phyloP scores from a whole-genome alignment of 2,797 vertebrate genomes.

The Danio tinwini region DNA sequence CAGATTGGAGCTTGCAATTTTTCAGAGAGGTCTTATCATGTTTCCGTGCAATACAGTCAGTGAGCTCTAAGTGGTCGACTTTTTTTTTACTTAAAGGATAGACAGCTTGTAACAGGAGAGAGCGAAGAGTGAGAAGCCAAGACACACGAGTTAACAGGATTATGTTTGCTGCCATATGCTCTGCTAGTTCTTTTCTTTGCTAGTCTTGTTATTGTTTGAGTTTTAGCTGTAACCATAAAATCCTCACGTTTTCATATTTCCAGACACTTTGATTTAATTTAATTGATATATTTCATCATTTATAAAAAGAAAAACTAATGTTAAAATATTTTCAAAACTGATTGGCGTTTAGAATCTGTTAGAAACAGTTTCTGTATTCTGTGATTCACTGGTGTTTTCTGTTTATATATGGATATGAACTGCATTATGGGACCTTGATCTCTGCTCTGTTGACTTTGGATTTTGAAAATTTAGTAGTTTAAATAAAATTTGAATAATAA shows the following conservation, averaged over 20 bases:
- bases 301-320: neutral
- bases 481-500: no score
- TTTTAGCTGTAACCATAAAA: neutral
- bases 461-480: no score
- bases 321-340: neutral
- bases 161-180: slow-evolving; percentile 19
- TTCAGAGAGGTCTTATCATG: neutral
- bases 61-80: neutral
- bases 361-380: no score
- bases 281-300: neutral
- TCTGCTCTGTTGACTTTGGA: no score
- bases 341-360: neutral
- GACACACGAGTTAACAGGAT: slow-evolving; percentile 8
- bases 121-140: neutral
- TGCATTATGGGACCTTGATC: no score
- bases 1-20: neutral
- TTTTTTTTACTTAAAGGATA: neutral
- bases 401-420: no score
- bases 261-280: slow-evolving; percentile 12
- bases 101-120: neutral
- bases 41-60: neutral
- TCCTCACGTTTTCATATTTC: neutral
- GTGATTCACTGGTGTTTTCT: no score
- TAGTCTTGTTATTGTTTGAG: neutral
- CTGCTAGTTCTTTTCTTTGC: neutral